Evolutionary conservation across 1,140 invertebrate genomes (phyloP), one percentile per base, ranked within the genome.

Genomic region (Ceratosolen solmsi): DNA sequence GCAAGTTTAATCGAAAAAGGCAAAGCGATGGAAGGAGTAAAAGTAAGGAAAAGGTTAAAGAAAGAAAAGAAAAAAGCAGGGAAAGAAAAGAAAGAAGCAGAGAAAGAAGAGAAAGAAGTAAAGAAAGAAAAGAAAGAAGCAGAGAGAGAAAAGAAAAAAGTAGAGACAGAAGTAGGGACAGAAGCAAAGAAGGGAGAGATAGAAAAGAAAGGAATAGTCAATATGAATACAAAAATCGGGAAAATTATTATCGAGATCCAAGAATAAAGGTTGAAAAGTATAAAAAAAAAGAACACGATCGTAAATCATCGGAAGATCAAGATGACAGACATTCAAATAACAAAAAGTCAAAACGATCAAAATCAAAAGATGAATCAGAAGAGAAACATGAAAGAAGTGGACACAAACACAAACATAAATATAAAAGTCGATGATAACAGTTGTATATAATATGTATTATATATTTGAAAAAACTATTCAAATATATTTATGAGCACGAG

Each of bases 41-140:
- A 33, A 82, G 79, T 79, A 72, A 71, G 77, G 80, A 83, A 80
- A 74, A 65, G 73, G 85, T 15, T 87, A 58, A 86, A 85, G 30
- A 8, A 80, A 84, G 22, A 85, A 58, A 87, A 15, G 46, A 84
- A 56, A 77, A 82, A 68, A 85, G 49, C 65, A 81, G 41, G n/a
- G n/a, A n/a, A 20, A 81, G 70, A 79, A 76, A 70, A 79, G 80
- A 83, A 73, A 81, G 72, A 81, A 87, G 86, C 75, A 86, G 85
- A 2, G 2, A 81, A 83, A 63, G 87, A 84, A 38, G 84, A 88
- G 51, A 85, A 85, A 80, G 86, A 82, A 60, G 88, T 87, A 85
- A 86, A 73, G 87, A 82, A 30, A 82, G 79, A 70, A 73, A 79
- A 78, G 80, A 60, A 27, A 60, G 38, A 63, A 76, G 56, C 20